A percentile compares a stretch with the other conserved stretches of the same genome.
Conservation (phyloP, 2,888 invertebrate genomes). For the Gisinianus flammeolus region DNA sequence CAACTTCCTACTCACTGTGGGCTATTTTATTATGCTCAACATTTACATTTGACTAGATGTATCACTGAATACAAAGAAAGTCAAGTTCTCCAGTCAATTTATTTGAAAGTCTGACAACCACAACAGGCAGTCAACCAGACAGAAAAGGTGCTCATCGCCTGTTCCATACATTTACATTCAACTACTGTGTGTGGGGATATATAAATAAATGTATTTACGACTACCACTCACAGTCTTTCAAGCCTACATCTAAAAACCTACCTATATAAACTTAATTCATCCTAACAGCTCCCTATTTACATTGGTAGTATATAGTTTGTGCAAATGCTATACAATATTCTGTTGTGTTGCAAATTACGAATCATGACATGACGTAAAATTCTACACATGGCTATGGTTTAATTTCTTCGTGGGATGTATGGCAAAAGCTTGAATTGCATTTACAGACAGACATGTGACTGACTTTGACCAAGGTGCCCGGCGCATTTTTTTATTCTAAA, state of each 20-base stretch:
- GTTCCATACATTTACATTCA: neutral
- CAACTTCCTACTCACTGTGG: constrained; percentile 1
- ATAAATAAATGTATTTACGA: neutral
- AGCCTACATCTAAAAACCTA: too few relatives aligned
- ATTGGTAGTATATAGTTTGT: neutral
- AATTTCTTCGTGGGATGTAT: constrained; percentile 20
- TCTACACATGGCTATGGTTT: constrained; percentile 27
- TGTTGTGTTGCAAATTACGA: constrained; percentile 22
- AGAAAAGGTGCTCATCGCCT: constrained; percentile 21
- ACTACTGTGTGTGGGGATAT: neutral
- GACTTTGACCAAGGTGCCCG: constrained; percentile 26
- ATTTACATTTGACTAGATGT: too few relatives aligned
- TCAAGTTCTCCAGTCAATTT: too few relatives aligned
- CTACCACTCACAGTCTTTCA: neutral
- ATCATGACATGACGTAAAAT: constrained; percentile 25
- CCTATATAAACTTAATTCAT: neutral
- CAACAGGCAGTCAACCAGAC: constrained; percentile 15
- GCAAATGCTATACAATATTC: constrained; percentile 12
- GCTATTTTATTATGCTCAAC: too few relatives aligned
- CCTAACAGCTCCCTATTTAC: neutral
- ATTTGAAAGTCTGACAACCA: constrained; percentile 16
- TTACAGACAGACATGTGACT: too few relatives aligned
- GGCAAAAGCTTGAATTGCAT: neutral
- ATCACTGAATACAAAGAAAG: too few relatives aligned
- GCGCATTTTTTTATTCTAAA: too few relatives aligned